These are phyloP conservation scores for Drosophila murphyi DNA, from an alignment of 1,140 invertebrate genomes.

Conservation along the genomic window DNA sequence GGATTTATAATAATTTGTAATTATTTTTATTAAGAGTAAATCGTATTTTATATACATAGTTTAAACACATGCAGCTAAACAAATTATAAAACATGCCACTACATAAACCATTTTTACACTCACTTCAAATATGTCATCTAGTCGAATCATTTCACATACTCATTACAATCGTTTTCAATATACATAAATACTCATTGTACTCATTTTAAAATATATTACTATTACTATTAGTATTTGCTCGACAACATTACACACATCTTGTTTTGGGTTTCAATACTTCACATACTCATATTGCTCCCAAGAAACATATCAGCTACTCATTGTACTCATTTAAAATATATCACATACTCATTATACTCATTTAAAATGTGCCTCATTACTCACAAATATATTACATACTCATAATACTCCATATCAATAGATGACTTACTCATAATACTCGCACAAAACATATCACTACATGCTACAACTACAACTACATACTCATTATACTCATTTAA, in stretches of 20 bases:
- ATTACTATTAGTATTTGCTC: background rate
- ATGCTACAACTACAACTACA: too few species aligned
- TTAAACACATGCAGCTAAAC: constrained; percentile 25
- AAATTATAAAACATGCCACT: background rate
- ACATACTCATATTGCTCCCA: background rate
- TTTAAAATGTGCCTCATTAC: background rate
- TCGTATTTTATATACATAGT: constrained; percentile 7
- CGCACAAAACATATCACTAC: too few species aligned
- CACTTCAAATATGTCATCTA: too few species aligned
- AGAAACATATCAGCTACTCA: background rate
- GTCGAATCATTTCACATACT: background rate
- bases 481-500: background rate
- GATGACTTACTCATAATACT: background rate
- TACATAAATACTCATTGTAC: background rate
- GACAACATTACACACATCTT: background rate
- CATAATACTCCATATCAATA: background rate
- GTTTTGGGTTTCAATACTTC: background rate
- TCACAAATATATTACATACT: background rate
- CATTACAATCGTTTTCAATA: background rate
- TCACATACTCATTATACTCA: constrained; percentile 1
- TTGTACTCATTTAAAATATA: constrained; percentile 24
- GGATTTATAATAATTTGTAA: constrained; percentile 1
- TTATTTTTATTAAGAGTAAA: constrained; percentile 30
- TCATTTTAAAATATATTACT: background rate
- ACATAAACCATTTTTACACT: constrained; percentile 2